A percentile compares a stretch with the other conserved stretches of the same genome.
Evolutionary conservation across 2,113 vertebrate genomes (phyloP).

Genomic region (Ptilorrhoa leucosticta): DNA sequence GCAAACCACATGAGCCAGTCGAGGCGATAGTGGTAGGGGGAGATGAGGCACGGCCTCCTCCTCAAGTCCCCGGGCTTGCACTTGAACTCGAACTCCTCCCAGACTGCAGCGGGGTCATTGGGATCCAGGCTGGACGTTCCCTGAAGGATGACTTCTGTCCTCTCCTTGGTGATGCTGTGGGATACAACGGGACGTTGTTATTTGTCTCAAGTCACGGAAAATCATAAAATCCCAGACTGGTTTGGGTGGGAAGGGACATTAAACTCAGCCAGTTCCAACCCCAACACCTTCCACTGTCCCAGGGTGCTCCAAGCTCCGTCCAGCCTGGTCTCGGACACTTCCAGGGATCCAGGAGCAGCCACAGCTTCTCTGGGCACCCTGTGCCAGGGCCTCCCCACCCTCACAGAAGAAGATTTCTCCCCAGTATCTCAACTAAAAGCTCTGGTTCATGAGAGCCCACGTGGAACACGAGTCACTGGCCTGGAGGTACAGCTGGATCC

Average conservation of each 20-base stretch:
- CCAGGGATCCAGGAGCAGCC: not conserved
- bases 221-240: not conserved
- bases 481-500: fast-evolving
- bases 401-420: not conserved
- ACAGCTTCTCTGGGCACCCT: not conserved
- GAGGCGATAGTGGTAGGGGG: conserved; percentile 91
- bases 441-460: not conserved
- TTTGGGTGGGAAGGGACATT: not conserved
- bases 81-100: conserved; percentile 93
- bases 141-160: conserved; percentile 92
- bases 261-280: not conserved
- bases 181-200: not conserved
- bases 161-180: conserved; percentile 88
- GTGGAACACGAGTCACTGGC: fast-evolving
- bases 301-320: fast-evolving
- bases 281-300: not conserved
- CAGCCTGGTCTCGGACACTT: fast-evolving
- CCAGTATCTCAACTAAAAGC: not conserved
- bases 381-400: not conserved
- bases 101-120: conserved; percentile 75
- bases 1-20: conserved; percentile 99
- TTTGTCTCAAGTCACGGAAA: not conserved
- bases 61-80: conserved; percentile 87
- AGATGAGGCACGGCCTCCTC: conserved; percentile 83
- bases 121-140: conserved; percentile 84